Percentiles rank a stretch among this genome's conserved stretches.
phyloP scores from a whole-genome alignment of 2,888 invertebrate species.

The Oscheius sp. region DNA sequence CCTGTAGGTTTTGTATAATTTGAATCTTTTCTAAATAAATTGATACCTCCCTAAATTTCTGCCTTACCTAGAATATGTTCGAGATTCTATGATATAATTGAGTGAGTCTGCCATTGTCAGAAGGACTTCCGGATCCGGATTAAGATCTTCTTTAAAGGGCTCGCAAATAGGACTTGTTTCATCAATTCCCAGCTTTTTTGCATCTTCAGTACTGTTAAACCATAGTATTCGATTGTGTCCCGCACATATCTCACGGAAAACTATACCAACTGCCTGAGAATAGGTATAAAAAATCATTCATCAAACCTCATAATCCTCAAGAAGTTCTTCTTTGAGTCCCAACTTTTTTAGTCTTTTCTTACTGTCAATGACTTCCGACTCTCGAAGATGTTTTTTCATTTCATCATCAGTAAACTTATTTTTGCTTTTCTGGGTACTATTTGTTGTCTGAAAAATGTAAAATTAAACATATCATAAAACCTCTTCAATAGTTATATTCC shows the following conservation, averaged over 20 bases:
- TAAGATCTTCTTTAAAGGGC: conserved; percentile 67
- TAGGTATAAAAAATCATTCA: not conserved
- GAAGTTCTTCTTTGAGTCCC: conserved; percentile 56
- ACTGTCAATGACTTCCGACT: conserved; percentile 53
- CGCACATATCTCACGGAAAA: conserved; percentile 66
- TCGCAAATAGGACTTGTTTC: conserved; percentile 64
- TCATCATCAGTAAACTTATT: conserved; percentile 25
- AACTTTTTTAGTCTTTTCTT: conserved; percentile 54
- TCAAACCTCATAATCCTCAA: conserved; percentile 57
- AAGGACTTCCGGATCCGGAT: conserved; percentile 59
- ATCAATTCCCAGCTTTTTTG: conserved; percentile 60
- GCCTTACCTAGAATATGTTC: too few species aligned
- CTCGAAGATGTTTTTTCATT: conserved; percentile 38
- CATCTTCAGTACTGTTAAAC: conserved; percentile 63
- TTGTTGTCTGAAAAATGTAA: not conserved
- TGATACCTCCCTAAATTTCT: too few species aligned
- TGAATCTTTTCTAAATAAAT: too few species aligned
- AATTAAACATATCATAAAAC: not conserved
- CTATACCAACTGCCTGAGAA: conserved; percentile 59
- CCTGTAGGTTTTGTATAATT: too few species aligned
- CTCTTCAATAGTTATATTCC: conserved; percentile 37
- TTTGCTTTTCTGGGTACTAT: too few species aligned
- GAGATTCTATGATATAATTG: conserved; percentile 56
- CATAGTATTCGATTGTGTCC: conserved; percentile 59
- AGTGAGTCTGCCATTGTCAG: conserved; percentile 53